Conservation (phyloP, 2,797 vertebrate genomes). For the Halcyon badia region DNA sequence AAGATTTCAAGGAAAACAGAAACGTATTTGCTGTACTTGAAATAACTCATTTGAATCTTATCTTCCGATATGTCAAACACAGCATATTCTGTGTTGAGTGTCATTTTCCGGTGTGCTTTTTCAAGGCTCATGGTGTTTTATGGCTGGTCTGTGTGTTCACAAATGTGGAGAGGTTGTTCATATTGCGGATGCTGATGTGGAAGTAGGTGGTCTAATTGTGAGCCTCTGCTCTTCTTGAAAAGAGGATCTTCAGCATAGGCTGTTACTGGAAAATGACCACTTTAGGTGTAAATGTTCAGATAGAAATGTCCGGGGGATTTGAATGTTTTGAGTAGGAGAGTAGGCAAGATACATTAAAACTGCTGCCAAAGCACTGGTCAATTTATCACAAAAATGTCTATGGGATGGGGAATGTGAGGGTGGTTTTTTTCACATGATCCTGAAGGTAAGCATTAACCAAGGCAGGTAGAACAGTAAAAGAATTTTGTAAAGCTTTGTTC, state of each 20-base stretch:
- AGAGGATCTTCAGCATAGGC: not conserved
- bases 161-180: not conserved
- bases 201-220: not conserved
- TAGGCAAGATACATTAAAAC: not conserved
- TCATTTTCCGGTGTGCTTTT: not conserved
- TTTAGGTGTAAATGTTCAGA: not conserved
- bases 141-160: not conserved
- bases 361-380: not conserved
- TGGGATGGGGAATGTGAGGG: not conserved
- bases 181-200: not conserved
- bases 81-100: not conserved
- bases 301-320: not conserved
- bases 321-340: not conserved
- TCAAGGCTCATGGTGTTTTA: not conserved
- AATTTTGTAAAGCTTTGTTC: constrained; percentile 18
- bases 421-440: not conserved
- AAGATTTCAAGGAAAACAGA: not conserved
- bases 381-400: not conserved
- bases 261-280: not conserved
- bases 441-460: not conserved
- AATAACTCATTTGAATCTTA: not conserved
- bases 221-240: not conserved
- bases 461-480: not conserved
- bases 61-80: not conserved
- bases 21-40: not conserved